Percentiles rank a stretch among this genome's conserved stretches.
Conservation (phyloP, 2,113 vertebrate species). For the Orthonyx spaldingii region DNA sequence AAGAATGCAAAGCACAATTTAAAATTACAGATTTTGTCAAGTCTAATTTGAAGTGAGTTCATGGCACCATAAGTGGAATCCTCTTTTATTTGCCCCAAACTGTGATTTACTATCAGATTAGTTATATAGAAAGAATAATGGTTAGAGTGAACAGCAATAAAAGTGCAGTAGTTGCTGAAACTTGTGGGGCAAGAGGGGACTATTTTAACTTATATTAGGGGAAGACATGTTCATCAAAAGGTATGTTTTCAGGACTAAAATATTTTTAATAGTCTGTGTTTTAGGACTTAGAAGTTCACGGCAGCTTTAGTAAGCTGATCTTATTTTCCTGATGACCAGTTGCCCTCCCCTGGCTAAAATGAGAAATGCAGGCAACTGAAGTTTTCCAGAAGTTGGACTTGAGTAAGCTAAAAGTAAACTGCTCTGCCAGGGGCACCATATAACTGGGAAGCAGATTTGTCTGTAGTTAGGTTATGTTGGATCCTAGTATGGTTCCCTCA, state of each 20-base stretch:
- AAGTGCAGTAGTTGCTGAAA: not conserved
- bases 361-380: not conserved
- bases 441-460: not conserved
- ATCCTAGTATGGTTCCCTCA: not conserved
- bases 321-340: not conserved
- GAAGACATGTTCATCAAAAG: not conserved
- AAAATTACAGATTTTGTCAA: not conserved
- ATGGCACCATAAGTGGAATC: not conserved
- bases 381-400: not conserved
- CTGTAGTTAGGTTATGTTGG: not conserved
- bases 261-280: not conserved
- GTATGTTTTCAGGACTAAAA: not conserved
- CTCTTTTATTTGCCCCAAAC: not conserved
- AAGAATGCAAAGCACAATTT: not conserved
- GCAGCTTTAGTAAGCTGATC: not conserved
- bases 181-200: not conserved
- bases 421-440: not conserved
- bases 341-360: constrained; percentile 24
- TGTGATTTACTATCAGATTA: not conserved
- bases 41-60: not conserved
- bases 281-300: not conserved
- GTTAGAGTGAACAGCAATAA: not conserved
- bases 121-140: not conserved
- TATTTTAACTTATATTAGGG: not conserved
- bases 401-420: not conserved